A percentile compares a stretch with the other conserved stretches of the same genome.
These are phyloP conservation scores for Diadophis punctatus DNA, from an alignment of 2,113 vertebrate genomes.

Conservation along the genomic window DNA sequence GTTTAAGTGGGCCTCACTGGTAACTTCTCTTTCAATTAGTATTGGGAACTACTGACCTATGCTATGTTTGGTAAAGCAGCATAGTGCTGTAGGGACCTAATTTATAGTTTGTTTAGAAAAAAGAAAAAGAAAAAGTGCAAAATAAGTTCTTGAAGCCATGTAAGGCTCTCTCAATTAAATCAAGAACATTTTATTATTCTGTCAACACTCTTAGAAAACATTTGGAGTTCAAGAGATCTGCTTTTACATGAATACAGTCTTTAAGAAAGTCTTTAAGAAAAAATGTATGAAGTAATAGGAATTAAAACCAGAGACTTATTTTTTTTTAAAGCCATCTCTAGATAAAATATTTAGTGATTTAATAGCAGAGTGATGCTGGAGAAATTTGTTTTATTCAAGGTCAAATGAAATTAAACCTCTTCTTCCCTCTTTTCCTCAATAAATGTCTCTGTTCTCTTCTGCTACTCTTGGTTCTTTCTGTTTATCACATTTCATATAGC, in stretches of 20 bases:
- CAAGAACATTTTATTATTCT: not conserved
- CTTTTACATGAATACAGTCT: not conserved
- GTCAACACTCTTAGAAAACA: not conserved
- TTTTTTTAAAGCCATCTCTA: not conserved
- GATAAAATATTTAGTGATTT: not conserved
- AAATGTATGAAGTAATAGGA: not conserved
- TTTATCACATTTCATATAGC: not conserved
- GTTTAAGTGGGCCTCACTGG: constrained; percentile 6
- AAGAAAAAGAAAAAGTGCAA: not conserved
- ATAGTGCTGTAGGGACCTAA: not conserved
- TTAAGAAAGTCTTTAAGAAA: too few species aligned
- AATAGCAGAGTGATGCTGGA: not conserved
- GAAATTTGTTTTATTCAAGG: not conserved
- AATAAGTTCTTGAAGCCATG: not conserved
- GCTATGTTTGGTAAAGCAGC: not conserved
- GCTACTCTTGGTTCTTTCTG: not conserved
- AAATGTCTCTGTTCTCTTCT: not conserved
- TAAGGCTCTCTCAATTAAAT: not conserved
- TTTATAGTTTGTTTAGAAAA: not conserved
- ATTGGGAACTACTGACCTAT: not conserved
- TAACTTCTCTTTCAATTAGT: not conserved
- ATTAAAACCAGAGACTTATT: not conserved
- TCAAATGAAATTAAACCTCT: not conserved
- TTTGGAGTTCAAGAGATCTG: not conserved
- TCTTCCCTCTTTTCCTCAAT: not conserved